Percentiles rank a stretch among this genome's conserved stretches.
Evolutionary conservation across 1,140 invertebrate species (phyloP).

Genomic region (Diachasma alloeum): DNA sequence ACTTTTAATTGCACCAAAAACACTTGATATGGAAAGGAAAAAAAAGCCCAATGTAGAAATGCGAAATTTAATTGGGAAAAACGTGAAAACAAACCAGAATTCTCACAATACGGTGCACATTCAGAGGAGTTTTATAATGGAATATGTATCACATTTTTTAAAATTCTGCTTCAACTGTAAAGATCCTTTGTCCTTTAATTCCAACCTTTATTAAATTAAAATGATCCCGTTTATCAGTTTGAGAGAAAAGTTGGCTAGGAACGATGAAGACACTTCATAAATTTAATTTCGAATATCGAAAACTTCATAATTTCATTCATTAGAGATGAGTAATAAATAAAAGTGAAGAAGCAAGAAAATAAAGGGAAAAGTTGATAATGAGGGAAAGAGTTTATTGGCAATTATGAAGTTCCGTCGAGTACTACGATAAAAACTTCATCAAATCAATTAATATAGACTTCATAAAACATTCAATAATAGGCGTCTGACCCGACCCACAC

Average conservation of each 20-base stretch:
- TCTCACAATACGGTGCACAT: not conserved
- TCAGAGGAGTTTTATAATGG: too few relatives aligned
- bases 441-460: not conserved
- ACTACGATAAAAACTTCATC: not conserved
- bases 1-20: constrained; percentile 1
- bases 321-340: not conserved
- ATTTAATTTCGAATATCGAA: not conserved
- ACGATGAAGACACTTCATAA: not conserved
- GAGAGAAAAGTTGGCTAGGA: not conserved
- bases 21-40: constrained; percentile 5
- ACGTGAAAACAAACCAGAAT: not conserved
- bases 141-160: too few relatives aligned
- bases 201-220: too few relatives aligned
- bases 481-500: not conserved
- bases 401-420: not conserved
- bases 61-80: not conserved
- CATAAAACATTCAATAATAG: not conserved
- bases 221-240: too few relatives aligned
- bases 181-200: too few relatives aligned
- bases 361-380: not conserved
- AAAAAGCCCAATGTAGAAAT: not conserved
- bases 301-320: not conserved
- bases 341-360: not conserved
- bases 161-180: too few relatives aligned
- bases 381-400: not conserved